phyloP scores from a whole-genome alignment of 2,888 invertebrate species.

The Hirudinaria manillensis region DNA sequence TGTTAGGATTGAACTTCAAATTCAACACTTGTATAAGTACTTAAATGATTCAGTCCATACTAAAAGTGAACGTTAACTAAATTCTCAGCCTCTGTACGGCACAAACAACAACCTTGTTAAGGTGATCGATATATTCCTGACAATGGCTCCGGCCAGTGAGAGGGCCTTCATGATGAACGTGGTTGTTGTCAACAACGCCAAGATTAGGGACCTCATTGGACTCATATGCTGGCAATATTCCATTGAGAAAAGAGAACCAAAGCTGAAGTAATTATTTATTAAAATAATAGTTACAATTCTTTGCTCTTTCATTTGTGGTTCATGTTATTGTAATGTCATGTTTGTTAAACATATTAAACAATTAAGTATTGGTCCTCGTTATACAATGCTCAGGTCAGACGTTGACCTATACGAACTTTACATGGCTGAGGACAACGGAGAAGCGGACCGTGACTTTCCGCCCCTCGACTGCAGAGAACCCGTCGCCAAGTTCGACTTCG shows the following conservation, averaged over 20 bases:
- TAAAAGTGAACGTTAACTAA: too few relatives aligned
- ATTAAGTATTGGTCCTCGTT: too few relatives aligned
- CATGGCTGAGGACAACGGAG: conserved; percentile 89
- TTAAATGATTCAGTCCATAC: too few relatives aligned
- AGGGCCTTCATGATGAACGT: conserved; percentile 74
- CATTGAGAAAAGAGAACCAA: conserved; percentile 61
- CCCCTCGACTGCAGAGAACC: conserved; percentile 79
- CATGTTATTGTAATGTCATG: too few relatives aligned
- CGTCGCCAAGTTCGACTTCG: conserved; percentile 86
- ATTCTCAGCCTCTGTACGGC: conserved; percentile 39
- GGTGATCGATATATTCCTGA: conserved; percentile 81
- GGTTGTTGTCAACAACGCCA: conserved; percentile 74
- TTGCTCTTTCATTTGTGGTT: too few relatives aligned
- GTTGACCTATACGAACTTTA: not conserved
- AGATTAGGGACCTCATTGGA: conserved; percentile 80
- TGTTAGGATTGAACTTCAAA: too few relatives aligned
- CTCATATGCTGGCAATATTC: conserved; percentile 70
- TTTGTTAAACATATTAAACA: not conserved
- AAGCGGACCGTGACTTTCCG: conserved; percentile 87
- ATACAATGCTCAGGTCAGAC: not conserved
- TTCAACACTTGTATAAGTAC: too few relatives aligned
- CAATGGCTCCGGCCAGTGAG: conserved; percentile 74
- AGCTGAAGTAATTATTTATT: conserved; percentile 51
- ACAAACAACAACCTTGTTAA: conserved; percentile 68
- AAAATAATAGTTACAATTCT: too few relatives aligned